Base-by-base conservation (phyloP, 2,113 vertebrate species). In the Plecturocebus donacophilus region DNA sequence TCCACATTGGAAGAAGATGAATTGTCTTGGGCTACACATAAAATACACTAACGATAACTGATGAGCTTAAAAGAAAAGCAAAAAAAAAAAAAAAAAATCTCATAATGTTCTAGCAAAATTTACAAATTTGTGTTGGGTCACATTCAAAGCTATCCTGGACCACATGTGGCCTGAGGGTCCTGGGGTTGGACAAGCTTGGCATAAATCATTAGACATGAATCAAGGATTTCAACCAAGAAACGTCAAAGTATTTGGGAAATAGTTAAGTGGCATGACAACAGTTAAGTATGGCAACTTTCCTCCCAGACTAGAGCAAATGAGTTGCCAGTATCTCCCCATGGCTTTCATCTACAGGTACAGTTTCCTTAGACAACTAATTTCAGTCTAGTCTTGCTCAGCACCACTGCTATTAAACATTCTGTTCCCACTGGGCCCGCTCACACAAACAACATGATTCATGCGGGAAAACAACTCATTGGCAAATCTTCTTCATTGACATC, bases 301-400 rank as follows among this genome's bases (percentile, higher is more conserved):
- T 80, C 19, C 30, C 38, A 54, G 87, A 42, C 40, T 68, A 64
- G 35, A 61, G 70, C 77, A 91, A 19, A 49, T 49, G 38, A 70
- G 38, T 27, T 66, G 76, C 23, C 49, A 82, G 9, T 12, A 73
- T 58, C 58, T 96, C 80, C 80, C 87, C 19, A n/a, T 7, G 32
- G 70, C 61, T 82, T 94, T 95, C 61, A 64, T 93, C 32, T 56
- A 73, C 9, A 66, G 75, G 52, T 19, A 56, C 20, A 84, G 86
- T 58, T n/a, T 90, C 75, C 89, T 95, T 19, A 58, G 87, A 52
- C 84, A 96, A 86, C 94, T 97, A 77, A 92, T 82, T 94, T 82
- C 87, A 94, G 87, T 47, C 64, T 52, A 68, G 56, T 79, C 92
- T 94, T 96, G 90, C 91, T 96, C 71, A 75, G 86, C 76, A 73